Conservation (phyloP, 2,113 vertebrate genomes). For the Tragelaphus buxtoni region DNA sequence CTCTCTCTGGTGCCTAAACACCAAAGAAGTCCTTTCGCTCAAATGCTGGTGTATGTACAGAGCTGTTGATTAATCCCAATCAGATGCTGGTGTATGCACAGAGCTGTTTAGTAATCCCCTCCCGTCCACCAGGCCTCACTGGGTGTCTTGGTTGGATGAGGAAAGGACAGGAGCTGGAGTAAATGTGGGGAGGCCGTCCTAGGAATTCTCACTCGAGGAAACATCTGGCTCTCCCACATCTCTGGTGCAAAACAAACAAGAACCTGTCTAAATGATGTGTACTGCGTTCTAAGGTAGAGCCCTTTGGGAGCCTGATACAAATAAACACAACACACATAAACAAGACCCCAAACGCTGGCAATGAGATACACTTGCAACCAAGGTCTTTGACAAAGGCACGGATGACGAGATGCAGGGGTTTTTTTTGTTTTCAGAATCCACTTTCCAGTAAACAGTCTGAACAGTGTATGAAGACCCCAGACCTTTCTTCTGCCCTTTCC, state of each 20-base stretch:
- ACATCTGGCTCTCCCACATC: background rate
- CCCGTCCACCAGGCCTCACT: background rate
- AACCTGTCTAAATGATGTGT: background rate
- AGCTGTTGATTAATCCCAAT: background rate
- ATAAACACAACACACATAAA: background rate
- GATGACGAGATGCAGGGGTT: background rate
- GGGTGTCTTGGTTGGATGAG: background rate
- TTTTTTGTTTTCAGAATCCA: background rate
- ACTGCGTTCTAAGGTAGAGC: background rate
- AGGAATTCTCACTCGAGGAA: background rate
- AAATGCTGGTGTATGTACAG: background rate
- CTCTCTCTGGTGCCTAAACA: background rate
- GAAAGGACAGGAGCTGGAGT: background rate
- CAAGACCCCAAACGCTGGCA: background rate
- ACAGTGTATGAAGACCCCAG: background rate
- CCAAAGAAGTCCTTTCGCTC: background rate
- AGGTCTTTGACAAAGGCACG: background rate
- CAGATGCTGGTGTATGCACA: background rate
- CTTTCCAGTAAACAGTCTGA: background rate
- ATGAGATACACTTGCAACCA: accelerated
- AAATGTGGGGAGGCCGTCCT: background rate
- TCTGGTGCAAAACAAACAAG: background rate
- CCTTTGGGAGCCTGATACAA: background rate
- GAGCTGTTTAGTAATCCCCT: background rate
- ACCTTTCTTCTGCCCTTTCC: background rate